Evolutionary conservation across 2,888 invertebrate species (phyloP).

Genomic region (Papilio protenor): DNA sequence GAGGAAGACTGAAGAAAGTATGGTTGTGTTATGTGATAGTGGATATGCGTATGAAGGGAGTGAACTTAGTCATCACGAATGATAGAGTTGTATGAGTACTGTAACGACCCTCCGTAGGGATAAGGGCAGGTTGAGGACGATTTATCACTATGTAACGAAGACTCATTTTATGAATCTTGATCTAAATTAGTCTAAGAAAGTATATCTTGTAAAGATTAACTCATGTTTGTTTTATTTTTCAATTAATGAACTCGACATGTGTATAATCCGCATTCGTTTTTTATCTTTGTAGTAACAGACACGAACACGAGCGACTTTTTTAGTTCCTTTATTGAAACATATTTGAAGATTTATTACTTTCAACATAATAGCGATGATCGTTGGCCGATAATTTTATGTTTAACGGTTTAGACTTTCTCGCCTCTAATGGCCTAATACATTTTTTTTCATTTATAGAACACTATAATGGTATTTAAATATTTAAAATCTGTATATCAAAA

Average conservation of each 20-base stretch:
- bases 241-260: background rate
- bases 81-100: too few species aligned
- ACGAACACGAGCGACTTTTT: conserved; percentile 9
- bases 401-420: conserved; percentile 30
- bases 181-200: conserved; percentile 2
- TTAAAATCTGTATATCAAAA: background rate
- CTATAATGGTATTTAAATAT: background rate
- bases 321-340: conserved; percentile 31
- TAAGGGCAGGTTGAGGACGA: too few species aligned
- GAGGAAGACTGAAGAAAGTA: too few species aligned
- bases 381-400: conserved; percentile 34
- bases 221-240: conserved; percentile 8
- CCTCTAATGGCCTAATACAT: conserved; percentile 2
- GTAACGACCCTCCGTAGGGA: too few species aligned
- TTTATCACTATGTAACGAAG: background rate
- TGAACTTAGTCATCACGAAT: too few species aligned
- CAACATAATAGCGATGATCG: conserved; percentile 30
- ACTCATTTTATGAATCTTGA: background rate
- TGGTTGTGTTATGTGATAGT: too few species aligned
- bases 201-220: background rate
- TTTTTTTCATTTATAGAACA: background rate
- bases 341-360: conserved; percentile 19
- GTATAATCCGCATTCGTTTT: conserved; percentile 1
- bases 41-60: too few species aligned
- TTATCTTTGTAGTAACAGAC: conserved; percentile 16